Conservation (phyloP, 2,888 invertebrate genomes). For the Drosophila melanosoma region DNA sequence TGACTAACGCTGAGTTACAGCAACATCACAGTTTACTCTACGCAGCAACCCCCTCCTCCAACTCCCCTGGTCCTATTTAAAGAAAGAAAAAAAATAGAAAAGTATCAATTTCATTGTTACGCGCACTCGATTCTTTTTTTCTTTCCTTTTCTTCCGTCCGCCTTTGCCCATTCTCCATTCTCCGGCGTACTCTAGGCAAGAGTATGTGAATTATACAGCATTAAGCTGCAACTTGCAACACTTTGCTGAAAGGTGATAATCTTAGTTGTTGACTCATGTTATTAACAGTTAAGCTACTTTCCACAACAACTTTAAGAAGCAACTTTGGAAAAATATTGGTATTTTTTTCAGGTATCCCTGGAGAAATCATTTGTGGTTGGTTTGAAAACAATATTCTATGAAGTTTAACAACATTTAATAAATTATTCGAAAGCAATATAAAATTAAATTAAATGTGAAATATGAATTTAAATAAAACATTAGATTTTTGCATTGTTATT, state of each 20-base stretch:
- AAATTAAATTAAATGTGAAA: neutral
- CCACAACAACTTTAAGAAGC: neutral
- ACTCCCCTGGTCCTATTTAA: slow-evolving; percentile 60
- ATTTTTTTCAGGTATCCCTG: neutral
- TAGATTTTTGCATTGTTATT: too few relatives aligned
- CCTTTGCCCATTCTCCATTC: slow-evolving; percentile 39
- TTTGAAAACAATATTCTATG: neutral
- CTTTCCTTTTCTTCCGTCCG: slow-evolving; percentile 13
- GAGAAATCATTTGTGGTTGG: neutral
- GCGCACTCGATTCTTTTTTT: slow-evolving; percentile 69
- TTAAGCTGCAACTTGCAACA: slow-evolving; percentile 35
- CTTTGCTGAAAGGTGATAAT: neutral
- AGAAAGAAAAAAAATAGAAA: slow-evolving; percentile 43
- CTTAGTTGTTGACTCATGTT: neutral
- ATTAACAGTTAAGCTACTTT: neutral
- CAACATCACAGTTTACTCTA: slow-evolving; percentile 46
- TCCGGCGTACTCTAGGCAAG: slow-evolving; percentile 54
- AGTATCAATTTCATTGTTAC: slow-evolving; percentile 81
- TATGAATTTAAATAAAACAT: neutral
- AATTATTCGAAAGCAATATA: neutral
- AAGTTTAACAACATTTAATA: neutral
- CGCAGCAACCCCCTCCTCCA: slow-evolving; percentile 8
- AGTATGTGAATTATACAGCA: slow-evolving; percentile 40
- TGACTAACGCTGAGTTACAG: slow-evolving; percentile 64
- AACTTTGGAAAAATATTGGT: neutral